A percentile compares a stretch with the other conserved stretches of the same genome.
Evolutionary conservation across 2,888 invertebrate genomes (phyloP).

Genomic region (Chalcosyrphus nemorum): DNA sequence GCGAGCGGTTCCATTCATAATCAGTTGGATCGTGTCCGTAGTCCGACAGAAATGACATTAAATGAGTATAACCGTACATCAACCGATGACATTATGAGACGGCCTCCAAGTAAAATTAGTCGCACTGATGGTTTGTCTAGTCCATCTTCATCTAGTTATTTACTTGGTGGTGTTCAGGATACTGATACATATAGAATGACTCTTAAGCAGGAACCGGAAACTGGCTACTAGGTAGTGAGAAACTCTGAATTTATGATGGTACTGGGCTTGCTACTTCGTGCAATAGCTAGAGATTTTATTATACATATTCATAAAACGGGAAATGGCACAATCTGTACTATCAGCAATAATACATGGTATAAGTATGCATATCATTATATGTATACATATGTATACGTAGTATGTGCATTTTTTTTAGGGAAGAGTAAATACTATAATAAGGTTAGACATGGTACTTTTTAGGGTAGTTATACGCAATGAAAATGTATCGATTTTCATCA

Average conservation of each 20-base stretch:
- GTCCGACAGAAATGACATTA: slow-evolving; percentile 80
- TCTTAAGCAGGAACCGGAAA: slow-evolving; percentile 81
- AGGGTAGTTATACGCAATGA: slow-evolving; percentile 51
- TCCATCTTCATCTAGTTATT: slow-evolving; percentile 74
- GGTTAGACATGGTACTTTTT: slow-evolving; percentile 36
- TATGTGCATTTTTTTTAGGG: slow-evolving; percentile 31
- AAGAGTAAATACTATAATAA: slow-evolving; percentile 36
- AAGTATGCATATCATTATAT: not conserved
- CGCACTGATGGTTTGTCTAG: slow-evolving; percentile 77
- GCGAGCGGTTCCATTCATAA: slow-evolving; percentile 65
- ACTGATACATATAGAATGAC: slow-evolving; percentile 80
- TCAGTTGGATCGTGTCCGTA: slow-evolving; percentile 75
- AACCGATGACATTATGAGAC: slow-evolving; percentile 78
- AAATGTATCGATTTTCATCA: slow-evolving; percentile 41
- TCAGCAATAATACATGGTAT: slow-evolving; percentile 21
- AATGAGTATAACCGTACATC: slow-evolving; percentile 80
- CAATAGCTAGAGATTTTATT: slow-evolving; percentile 61
- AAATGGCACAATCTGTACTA: slow-evolving; percentile 44
- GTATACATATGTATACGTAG: not conserved
- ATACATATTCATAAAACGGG: slow-evolving; percentile 26
- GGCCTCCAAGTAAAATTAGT: slow-evolving; percentile 79
- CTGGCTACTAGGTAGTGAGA: slow-evolving; percentile 78
- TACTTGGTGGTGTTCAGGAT: slow-evolving; percentile 77
- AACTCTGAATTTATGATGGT: slow-evolving; percentile 47
- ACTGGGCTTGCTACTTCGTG: slow-evolving; percentile 67